Evolutionary conservation across 2,113 vertebrate species (phyloP).

Genomic region (Cyanistes caeruleus): DNA sequence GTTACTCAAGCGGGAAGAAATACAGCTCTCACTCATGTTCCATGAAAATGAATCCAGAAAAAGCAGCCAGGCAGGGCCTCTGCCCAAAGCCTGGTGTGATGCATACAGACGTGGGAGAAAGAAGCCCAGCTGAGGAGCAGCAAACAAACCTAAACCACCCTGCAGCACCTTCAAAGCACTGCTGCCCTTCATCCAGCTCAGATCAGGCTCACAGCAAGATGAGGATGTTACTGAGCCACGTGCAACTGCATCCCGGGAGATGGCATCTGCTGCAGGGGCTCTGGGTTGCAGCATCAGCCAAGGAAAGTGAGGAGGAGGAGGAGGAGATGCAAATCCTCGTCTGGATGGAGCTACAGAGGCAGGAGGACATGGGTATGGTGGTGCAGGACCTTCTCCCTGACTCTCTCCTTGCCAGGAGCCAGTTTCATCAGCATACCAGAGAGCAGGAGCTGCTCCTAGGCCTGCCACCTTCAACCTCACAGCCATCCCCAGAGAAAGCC

Average conservation of each 20-base stretch:
- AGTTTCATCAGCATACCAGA: not conserved
- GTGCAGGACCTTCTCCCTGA: not conserved
- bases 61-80: not conserved
- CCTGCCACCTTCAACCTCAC: not conserved
- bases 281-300: not conserved
- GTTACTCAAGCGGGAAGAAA: not conserved
- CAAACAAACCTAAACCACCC: not conserved
- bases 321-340: not conserved
- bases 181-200: not conserved
- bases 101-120: not conserved
- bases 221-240: not conserved
- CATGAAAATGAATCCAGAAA: conserved; percentile 9
- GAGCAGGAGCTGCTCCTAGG: not conserved
- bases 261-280: not conserved
- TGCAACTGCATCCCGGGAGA: not conserved
- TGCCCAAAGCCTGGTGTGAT: not conserved
- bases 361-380: fast-evolving
- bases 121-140: not conserved
- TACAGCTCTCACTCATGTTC: not conserved
- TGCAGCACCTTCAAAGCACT: not conserved
- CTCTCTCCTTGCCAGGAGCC: not conserved
- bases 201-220: not conserved
- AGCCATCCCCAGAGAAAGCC: not conserved
- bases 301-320: not conserved
- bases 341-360: not conserved